Conservation (phyloP, 2,113 vertebrate genomes). For the Tautogolabrus adspersus region DNA sequence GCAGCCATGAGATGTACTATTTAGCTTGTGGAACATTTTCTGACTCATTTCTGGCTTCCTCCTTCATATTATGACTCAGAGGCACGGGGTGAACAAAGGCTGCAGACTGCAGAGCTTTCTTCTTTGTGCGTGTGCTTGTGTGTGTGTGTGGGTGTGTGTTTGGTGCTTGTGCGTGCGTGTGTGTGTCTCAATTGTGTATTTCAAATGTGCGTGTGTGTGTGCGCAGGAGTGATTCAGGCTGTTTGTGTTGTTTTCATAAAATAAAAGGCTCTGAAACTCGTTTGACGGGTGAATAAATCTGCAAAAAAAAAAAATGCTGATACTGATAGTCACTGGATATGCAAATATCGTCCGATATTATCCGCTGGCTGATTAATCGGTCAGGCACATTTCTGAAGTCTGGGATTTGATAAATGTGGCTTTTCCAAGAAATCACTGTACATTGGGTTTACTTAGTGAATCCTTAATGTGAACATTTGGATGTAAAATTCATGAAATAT, state of each 20-base stretch:
- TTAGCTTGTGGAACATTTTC: slow-evolving; percentile 83
- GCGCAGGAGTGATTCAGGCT: slow-evolving; percentile 18
- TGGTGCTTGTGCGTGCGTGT: slow-evolving; percentile 1
- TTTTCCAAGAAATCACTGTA: not conserved
- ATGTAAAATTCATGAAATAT: slow-evolving; percentile 19
- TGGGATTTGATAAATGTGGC: not conserved
- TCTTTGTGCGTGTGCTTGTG: slow-evolving; percentile 23
- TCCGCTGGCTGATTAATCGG: no score
- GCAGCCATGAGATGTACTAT: slow-evolving; percentile 63
- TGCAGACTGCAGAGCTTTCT: slow-evolving; percentile 56
- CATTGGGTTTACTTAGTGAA: slow-evolving; percentile 1
- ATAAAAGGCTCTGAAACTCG: slow-evolving; percentile 12
- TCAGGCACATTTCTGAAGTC: not conserved
- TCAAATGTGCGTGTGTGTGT: not conserved
- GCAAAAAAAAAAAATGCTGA: no score
- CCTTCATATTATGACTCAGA: slow-evolving; percentile 90
- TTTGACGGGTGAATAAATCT: no score
- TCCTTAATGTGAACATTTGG: slow-evolving; percentile 17
- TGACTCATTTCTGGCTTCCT: slow-evolving; percentile 89
- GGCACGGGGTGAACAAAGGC: slow-evolving; percentile 66
- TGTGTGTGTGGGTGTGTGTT: slow-evolving; percentile 33
- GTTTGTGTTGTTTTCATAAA: not conserved
- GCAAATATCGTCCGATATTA: no score
- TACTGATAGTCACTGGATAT: no score
- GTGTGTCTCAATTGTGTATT: no score